Conservation (phyloP, 1,140 invertebrate genomes). For the Andrena cerasifolii region DNA sequence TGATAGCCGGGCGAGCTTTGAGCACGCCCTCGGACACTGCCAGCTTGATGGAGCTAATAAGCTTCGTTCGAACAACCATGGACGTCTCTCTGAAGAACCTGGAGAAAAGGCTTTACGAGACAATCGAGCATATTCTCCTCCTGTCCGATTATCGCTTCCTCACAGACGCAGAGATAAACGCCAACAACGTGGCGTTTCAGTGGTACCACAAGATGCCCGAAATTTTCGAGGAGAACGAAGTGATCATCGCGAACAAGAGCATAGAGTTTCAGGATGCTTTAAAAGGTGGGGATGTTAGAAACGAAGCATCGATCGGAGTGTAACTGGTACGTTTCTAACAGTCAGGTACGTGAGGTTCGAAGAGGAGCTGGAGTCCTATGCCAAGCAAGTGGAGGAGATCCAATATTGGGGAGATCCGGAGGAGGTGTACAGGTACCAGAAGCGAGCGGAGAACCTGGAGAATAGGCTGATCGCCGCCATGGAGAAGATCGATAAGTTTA, state of each 20-base stretch:
- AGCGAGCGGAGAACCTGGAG: conserved; percentile 89
- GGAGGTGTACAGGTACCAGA: conserved; percentile 91
- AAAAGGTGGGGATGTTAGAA: too few relatives aligned
- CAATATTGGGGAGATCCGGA: conserved; percentile 92
- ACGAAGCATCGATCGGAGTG: too few relatives aligned
- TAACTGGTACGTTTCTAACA: too few relatives aligned
- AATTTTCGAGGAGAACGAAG: conserved; percentile 90
- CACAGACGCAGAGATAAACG: conserved; percentile 90
- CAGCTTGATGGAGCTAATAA: conserved; percentile 91
- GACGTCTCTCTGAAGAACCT: conserved; percentile 87
- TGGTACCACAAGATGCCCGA: conserved; percentile 92
- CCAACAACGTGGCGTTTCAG: conserved; percentile 91
- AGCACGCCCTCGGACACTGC: conserved; percentile 91
- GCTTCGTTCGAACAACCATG: conserved; percentile 89
- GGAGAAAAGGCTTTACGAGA: conserved; percentile 88
- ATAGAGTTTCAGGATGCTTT: conserved; percentile 93
- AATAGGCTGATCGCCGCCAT: conserved; percentile 87
- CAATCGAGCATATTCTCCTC: conserved; percentile 87
- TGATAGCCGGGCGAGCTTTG: conserved; percentile 89
- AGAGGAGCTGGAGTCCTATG: conserved; percentile 91
- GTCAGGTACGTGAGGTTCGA: conserved; percentile 88
- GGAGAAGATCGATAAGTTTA: conserved; percentile 94
- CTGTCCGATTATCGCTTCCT: conserved; percentile 90
- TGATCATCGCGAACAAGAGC: conserved; percentile 91
- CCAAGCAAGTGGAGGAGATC: conserved; percentile 92